Evolutionary conservation across 2,797 vertebrate genomes (phyloP), one percentile per base, ranked within the genome.

Genomic region (Mormyrus proboscirostris): DNA sequence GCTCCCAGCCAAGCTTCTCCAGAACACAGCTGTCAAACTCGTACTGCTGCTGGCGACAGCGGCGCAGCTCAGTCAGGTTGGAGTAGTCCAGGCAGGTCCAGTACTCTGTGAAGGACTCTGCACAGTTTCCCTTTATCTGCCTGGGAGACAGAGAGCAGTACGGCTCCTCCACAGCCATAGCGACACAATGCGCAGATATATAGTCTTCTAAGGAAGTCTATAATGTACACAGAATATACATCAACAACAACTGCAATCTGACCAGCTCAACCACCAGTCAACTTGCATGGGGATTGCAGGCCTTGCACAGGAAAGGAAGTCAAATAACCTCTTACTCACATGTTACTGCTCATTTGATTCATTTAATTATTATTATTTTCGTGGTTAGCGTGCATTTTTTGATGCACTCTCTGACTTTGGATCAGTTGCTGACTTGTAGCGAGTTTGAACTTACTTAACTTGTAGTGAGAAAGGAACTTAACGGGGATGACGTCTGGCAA

Each of bases 41-140:
- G 0, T 96, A 92, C 94, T 99, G 99, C 93, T 98, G 95, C 89
- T 96, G 94, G 16, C 99, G 97, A 93, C 99, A 99, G 0, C 16
- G 94, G 0, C 97, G 97, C 12, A 99, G 94, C 33, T 97, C 87
- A 3, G 92, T 91, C 93, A 95, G 4, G 92, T 92, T 94, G 0
- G 90, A 92, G 83, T 97, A 97, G 93, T 99, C 98, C 44, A 99
- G 90, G 92, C 99, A 99, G 10, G 97, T 99, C 99, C 99, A 99
- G 93, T 99, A 99, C 12, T 98, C 95, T 0, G 98, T 99, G 90
- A 99, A 99, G 1, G 98, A 97, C 93, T 99, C 98, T 0, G 97
- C 97, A 86, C 99, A 99, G 94, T 97, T 97, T 0, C 91, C 91
- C 93, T 98, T 99, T 92, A 99, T 96, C 94, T 98, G 97, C 95